These are phyloP conservation scores for Mesocentrotus franciscanus DNA, from an alignment of 53 echinoderm and acorn worm species.

Conservation along the genomic window DNA sequence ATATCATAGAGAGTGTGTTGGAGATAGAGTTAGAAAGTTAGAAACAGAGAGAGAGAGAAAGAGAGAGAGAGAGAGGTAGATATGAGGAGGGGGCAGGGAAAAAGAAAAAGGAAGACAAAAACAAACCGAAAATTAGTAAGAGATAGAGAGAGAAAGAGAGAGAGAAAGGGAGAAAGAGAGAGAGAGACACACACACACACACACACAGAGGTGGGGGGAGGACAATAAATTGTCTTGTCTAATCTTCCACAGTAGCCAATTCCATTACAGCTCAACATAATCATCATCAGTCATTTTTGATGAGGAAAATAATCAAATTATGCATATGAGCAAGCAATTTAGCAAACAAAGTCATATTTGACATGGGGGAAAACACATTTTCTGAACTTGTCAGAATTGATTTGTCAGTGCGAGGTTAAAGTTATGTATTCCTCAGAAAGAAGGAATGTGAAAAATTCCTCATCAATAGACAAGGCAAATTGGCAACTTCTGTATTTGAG, in stretches of 20 bases:
- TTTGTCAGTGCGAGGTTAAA: slow-evolving; percentile 29
- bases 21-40: not conserved
- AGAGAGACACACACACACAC: not conserved
- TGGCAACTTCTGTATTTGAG: slow-evolving; percentile 43
- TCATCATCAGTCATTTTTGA: not conserved
- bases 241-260: not conserved
- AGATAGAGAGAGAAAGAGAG: not conserved
- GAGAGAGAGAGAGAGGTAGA: not conserved
- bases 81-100: not conserved
- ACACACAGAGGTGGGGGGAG: not conserved
- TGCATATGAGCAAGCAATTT: slow-evolving; percentile 37
- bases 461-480: slow-evolving; percentile 24
- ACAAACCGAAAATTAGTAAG: not conserved
- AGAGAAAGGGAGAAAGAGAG: not conserved
- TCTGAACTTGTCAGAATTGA: slow-evolving; percentile 31
- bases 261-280: not conserved
- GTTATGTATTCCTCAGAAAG: not conserved
- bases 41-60: not conserved
- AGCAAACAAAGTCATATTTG: not conserved
- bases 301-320: slow-evolving; percentile 25
- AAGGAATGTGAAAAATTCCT: slow-evolving; percentile 50
- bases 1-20: not conserved
- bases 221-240: not conserved
- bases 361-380: slow-evolving; percentile 27
- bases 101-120: not conserved